A percentile compares a stretch with the other conserved stretches of the same genome.
Conservation (phyloP, 2,797 vertebrate genomes). For the Poeciliopsis presidionis region DNA sequence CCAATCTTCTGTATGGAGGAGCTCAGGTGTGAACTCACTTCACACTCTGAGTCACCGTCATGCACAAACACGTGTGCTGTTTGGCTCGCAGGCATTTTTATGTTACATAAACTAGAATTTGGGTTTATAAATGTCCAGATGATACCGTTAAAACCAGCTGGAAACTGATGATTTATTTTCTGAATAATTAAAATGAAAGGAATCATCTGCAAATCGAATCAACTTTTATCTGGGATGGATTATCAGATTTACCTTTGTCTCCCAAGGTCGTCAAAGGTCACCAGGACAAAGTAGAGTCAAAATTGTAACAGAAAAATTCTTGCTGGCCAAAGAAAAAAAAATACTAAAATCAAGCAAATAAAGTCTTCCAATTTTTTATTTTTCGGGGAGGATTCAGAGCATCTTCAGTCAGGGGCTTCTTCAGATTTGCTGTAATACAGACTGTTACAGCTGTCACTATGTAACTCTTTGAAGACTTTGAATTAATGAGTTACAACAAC, state of each 20-base stretch:
- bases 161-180: background rate
- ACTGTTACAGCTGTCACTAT: no score
- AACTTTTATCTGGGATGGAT: background rate
- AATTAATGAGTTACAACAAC: no score
- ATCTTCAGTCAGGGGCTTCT: no score
- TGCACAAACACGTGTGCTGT: conserved; percentile 1
- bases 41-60: background rate
- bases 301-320: no score
- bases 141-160: background rate
- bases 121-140: conserved; percentile 6
- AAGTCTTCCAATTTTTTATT: no score
- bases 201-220: background rate
- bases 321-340: no score
- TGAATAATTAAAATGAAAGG: background rate
- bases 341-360: no score
- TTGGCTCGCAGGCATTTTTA: conserved; percentile 4
- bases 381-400: no score
- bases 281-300: no score
- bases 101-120: conserved; percentile 9
- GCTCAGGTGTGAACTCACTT: conserved; percentile 36
- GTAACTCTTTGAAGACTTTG: no score
- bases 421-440: no score
- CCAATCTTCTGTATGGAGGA: conserved; percentile 31
- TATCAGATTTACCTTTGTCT: background rate
- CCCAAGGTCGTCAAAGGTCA: no score